Conservation (phyloP, 2,797 vertebrate species). For the Chiloscyllium punctatum region DNA sequence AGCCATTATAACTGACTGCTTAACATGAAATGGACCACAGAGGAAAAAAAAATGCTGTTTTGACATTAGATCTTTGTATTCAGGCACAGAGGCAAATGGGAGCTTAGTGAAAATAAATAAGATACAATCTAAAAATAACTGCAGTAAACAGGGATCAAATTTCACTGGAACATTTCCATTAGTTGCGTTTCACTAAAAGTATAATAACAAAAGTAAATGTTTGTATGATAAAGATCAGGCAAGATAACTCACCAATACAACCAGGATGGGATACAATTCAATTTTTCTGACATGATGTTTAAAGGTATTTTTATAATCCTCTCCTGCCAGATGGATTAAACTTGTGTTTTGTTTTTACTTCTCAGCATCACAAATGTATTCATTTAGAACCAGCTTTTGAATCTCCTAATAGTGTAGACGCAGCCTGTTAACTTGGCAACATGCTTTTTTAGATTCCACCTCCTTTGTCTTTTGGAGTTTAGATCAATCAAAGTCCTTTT, state of each 20-base stretch:
- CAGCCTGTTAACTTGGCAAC: not conserved
- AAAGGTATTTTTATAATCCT: not conserved
- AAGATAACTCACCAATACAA: not conserved
- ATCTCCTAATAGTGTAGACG: not conserved
- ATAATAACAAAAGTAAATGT: not conserved
- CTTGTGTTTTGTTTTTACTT: not conserved
- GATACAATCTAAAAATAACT: not conserved
- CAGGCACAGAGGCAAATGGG: not conserved
- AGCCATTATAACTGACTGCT: not conserved
- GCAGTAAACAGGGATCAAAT: conserved; percentile 6
- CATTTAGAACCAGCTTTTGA: not conserved
- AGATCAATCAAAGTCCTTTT: not conserved
- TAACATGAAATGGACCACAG: not conserved
- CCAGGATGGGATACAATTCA: not conserved
- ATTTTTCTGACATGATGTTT: not conserved
- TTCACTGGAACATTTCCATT: not conserved
- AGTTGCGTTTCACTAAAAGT: not conserved
- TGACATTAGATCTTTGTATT: not conserved
- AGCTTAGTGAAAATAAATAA: not conserved
- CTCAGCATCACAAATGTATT: not conserved
- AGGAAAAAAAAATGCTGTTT: not conserved
- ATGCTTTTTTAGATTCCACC: not conserved
- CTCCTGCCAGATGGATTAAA: not conserved
- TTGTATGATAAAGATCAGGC: not conserved
- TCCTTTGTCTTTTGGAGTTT: not conserved